Conservation (phyloP, 2,113 vertebrate species). For the Herpailurus yagouaroundi region DNA sequence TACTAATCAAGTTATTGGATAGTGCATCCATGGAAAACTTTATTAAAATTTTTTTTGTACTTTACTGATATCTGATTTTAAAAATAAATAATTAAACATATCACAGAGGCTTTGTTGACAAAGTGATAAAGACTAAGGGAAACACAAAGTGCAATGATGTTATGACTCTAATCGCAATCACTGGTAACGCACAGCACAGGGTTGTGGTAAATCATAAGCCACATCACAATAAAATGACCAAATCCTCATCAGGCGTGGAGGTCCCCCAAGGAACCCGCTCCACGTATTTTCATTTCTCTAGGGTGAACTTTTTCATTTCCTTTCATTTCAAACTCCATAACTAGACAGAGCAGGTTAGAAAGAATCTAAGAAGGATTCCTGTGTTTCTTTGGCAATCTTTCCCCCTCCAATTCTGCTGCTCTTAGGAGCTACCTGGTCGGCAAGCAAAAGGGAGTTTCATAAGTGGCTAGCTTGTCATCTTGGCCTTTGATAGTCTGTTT, state of each 20-base stretch:
- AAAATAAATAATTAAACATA: background rate
- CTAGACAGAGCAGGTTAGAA: background rate
- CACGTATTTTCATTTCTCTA: background rate
- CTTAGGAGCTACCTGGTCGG: background rate
- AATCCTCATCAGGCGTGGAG: background rate
- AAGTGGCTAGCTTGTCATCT: background rate
- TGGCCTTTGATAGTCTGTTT: background rate
- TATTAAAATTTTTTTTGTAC: background rate
- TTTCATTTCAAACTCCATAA: background rate
- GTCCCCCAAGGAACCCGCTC: background rate
- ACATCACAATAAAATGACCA: background rate
- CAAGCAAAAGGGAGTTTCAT: background rate
- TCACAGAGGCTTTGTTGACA: background rate
- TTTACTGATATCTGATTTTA: background rate
- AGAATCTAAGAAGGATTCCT: background rate
- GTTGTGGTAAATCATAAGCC: background rate
- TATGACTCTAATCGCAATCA: no score
- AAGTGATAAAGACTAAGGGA: background rate
- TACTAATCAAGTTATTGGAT: background rate
- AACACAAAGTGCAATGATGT: background rate
- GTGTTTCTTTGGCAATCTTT: background rate
- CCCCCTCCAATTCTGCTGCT: background rate
- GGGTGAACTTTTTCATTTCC: background rate
- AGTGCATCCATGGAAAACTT: background rate
- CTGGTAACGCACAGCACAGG: fast-evolving